These are phyloP conservation scores for Conomelus anceps DNA, from an alignment of 2,888 invertebrate species.

Conservation along the genomic window DNA sequence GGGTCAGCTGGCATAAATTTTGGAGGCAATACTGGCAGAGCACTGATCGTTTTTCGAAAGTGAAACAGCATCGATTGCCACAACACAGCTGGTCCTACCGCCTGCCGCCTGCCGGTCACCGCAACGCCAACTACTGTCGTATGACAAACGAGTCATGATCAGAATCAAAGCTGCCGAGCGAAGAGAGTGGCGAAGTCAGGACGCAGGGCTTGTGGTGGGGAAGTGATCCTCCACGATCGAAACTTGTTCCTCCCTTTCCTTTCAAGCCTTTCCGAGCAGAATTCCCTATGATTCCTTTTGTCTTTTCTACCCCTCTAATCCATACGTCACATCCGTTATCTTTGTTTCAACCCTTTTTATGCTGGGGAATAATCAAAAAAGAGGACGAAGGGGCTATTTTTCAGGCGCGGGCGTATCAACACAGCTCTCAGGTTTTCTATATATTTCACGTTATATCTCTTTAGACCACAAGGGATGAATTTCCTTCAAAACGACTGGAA, in stretches of 20 bases:
- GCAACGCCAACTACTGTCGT: background rate
- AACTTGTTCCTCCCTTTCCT: constrained; percentile 23
- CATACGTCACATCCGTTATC: constrained; percentile 39
- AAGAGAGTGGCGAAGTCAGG: background rate
- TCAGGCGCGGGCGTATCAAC: constrained; percentile 32
- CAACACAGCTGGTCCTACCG: background rate
- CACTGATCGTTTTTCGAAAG: background rate
- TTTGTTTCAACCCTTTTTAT: constrained; percentile 39
- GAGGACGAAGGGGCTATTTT: constrained; percentile 32
- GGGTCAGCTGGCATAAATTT: too few species aligned
- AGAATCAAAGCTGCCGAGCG: background rate
- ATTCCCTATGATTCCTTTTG: constrained; percentile 35
- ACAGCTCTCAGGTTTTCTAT: constrained; percentile 29
- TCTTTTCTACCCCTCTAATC: constrained; percentile 32
- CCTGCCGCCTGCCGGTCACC: too few species aligned
- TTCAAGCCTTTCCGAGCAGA: constrained; percentile 27
- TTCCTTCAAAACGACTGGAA: constrained; percentile 27
- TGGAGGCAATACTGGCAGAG: too few species aligned
- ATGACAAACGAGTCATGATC: background rate
- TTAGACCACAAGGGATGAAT: constrained; percentile 28
- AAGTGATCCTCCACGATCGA: constrained; percentile 21
- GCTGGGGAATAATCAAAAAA: constrained; percentile 37
- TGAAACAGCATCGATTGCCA: background rate
- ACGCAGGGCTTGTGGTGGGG: background rate
- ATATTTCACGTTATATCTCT: constrained; percentile 33